Conservation (phyloP, 2,888 invertebrate species). For the Leucophora obtusa region DNA sequence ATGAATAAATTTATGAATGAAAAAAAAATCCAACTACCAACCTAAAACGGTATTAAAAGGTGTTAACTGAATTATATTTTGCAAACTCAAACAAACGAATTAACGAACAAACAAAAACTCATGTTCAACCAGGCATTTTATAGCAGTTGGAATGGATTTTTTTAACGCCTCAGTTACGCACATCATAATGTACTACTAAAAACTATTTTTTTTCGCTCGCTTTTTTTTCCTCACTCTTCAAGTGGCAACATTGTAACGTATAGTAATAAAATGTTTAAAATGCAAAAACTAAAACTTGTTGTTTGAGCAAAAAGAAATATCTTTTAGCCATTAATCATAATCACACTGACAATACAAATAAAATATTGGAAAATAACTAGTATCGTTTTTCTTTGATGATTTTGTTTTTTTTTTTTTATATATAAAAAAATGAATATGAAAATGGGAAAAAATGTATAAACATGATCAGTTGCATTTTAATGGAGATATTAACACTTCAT, state of each 20-base stretch:
- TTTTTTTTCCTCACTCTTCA: not conserved
- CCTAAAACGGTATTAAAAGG: constrained; percentile 26
- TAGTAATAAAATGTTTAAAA: constrained; percentile 1
- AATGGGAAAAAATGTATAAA: constrained; percentile 26
- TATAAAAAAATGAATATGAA: not conserved
- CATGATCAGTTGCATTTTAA: constrained; percentile 51
- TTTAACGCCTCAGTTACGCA: constrained; percentile 75
- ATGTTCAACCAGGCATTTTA: constrained; percentile 13
- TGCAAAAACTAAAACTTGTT: constrained; percentile 6
- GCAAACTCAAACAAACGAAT: constrained; percentile 47
- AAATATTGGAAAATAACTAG: constrained; percentile 27
- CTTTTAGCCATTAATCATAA: constrained; percentile 37
- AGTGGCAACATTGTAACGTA: not conserved
- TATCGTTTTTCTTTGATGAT: constrained; percentile 10
- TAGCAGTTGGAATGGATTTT: constrained; percentile 3
- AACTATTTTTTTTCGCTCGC: constrained; percentile 1
- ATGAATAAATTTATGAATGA: constrained; percentile 12
- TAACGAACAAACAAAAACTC: constrained; percentile 4
- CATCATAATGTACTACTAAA: constrained; percentile 66
- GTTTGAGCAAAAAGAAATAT: constrained; percentile 9
- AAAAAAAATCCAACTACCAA: not conserved
- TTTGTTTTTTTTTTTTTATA: constrained; percentile 35
- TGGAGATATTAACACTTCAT: constrained; percentile 51
- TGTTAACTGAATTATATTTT: constrained; percentile 39
- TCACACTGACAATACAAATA: constrained; percentile 28